Evolutionary conservation across 2,797 vertebrate genomes (phyloP).

Genomic region (Mallotus villosus): DNA sequence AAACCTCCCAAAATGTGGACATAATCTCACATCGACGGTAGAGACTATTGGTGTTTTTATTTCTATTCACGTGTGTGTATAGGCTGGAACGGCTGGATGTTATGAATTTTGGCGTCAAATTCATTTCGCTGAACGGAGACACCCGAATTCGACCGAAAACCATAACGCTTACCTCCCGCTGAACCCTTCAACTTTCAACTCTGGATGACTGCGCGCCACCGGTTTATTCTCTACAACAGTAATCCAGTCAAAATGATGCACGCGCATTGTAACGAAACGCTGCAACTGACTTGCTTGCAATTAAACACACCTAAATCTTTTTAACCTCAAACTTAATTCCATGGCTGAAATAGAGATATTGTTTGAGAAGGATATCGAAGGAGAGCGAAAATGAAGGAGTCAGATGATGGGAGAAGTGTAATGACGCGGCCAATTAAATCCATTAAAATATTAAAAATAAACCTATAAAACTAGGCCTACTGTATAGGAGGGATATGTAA

Average conservation of each 20-base stretch:
- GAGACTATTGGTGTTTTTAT: no score
- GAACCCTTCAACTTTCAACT: conserved; percentile 65
- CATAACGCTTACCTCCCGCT: conserved; percentile 44
- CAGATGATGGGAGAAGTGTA: background rate
- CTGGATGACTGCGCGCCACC: conserved; percentile 42
- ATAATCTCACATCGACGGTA: no score
- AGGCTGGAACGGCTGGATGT: background rate
- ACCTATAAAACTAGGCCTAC: no score
- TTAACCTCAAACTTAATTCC: no score
- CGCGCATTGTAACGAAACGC: conserved; percentile 16
- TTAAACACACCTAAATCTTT: no score
- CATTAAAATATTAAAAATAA: no score
- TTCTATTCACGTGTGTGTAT: no score
- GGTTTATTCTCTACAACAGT: conserved; percentile 46
- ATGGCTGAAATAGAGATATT: no score
- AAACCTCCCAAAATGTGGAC: no score
- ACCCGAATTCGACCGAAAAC: conserved; percentile 1
- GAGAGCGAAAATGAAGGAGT: background rate
- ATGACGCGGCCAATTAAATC: no score
- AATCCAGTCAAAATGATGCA: conserved; percentile 64
- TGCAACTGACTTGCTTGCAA: background rate
- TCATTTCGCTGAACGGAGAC: conserved; percentile 9
- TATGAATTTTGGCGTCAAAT: background rate
- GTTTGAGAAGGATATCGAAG: background rate
- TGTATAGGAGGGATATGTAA: no score